A percentile compares a stretch with the other conserved stretches of the same genome.
Conservation (phyloP, 2,888 invertebrate species). For the Cepaea hortensis region DNA sequence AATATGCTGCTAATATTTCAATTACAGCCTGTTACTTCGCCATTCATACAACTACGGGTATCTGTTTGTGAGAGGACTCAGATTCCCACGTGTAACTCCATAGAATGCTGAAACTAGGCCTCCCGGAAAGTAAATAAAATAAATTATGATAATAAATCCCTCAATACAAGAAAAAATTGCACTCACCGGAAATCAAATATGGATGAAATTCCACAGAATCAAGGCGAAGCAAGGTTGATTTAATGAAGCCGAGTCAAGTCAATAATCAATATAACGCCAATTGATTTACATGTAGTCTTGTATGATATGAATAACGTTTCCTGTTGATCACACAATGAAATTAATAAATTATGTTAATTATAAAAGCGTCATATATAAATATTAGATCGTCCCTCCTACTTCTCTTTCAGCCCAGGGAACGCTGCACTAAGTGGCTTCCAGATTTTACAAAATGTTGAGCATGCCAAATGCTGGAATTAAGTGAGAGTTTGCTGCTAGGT, state of each 20-base stretch:
- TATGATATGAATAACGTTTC: constrained; percentile 5
- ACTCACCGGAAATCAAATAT: constrained; percentile 47
- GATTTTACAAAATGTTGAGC: constrained; percentile 24
- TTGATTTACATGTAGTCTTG: neutral
- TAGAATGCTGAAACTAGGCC: constrained; percentile 2
- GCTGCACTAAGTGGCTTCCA: neutral
- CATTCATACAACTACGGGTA: no score
- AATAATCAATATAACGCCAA: neutral
- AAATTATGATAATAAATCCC: constrained; percentile 49
- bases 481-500: neutral
- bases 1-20: no score
- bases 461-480: neutral
- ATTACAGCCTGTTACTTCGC: no score
- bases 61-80: neutral
- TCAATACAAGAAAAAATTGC: neutral
- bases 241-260: neutral
- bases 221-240: constrained; percentile 6
- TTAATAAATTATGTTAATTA: constrained; percentile 72
- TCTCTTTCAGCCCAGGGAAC: constrained; percentile 17
- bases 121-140: constrained; percentile 11
- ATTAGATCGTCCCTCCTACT: constrained; percentile 58
- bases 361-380: constrained; percentile 62
- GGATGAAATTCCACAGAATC: constrained; percentile 47
- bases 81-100: neutral
- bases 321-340: constrained; percentile 27